Evolutionary conservation across 2,888 invertebrate genomes (phyloP), one percentile per base, ranked within the genome.

Genomic region (Isotomurus palustris): DNA sequence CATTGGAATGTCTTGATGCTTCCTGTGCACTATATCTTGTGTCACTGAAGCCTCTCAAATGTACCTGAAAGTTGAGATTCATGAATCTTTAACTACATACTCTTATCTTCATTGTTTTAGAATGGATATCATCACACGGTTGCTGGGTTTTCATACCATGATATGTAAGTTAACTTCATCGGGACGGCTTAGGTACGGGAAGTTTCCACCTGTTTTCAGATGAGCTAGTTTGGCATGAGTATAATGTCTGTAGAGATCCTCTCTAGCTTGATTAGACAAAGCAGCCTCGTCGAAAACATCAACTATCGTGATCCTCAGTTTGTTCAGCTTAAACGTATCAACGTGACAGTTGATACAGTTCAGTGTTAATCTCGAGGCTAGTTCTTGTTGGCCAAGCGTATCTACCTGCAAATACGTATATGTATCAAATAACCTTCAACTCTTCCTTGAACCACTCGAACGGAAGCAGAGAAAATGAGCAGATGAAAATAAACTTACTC

Each of bases 271-370:
- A 62, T 83, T 81, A 58, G 88, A 88, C 47, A 92, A 76, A 3
- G 91, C 91, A 75, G 86, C 86, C 71, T 90, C 87, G 75, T 92
- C 91, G 79, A 90, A 91, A 0, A 91, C 91, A 76, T 92, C 91
- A 74, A 92, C 81, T 50, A 92, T 83, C 12, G 91, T 92, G 14
- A 90, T 80, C n/a, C 86, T 83, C 49, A 89, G 72, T 60, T 81
- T 77, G 27, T 78, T 75, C 27, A 91, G 77, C 69, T 83, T 81
- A 68, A 88, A 85, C 3, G 89, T 86, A 71, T 88, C 84, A 3
- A 91, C 86, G 72, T 86, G 87, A 71, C 83, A 83, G 64, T 84
- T 85, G 62, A 86, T 81, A 75, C 91, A 91, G 76, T 92, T 92
- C 59, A 92, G 79, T 1, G 91, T 92, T 52, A 92, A 78, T 67